phyloP scores from a whole-genome alignment of 1,140 invertebrate species.

The Polyergus mexicanus region DNA sequence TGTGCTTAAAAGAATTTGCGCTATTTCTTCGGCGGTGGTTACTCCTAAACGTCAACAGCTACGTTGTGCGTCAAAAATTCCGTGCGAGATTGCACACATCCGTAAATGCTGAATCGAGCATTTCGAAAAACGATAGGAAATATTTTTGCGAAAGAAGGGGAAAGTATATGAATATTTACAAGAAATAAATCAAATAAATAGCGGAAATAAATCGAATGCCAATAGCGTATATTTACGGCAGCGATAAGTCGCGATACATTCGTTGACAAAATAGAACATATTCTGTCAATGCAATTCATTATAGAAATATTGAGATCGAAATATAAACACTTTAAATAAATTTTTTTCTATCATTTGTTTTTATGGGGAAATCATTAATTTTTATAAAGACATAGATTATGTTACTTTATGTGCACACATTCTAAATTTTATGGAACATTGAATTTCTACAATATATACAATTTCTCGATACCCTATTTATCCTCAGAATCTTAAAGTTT shows the following conservation, averaged over 20 bases:
- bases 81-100: conserved; percentile 41
- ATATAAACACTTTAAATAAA: neutral
- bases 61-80: conserved; percentile 41
- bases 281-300: neutral
- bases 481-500: neutral
- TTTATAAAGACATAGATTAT: neutral
- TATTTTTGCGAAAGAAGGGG: conserved; percentile 28
- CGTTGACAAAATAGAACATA: too few species aligned
- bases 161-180: conserved; percentile 32
- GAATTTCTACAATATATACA: neutral
- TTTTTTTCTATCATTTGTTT: neutral
- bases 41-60: neutral
- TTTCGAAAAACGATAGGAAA: conserved; percentile 19
- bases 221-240: conserved; percentile 4
- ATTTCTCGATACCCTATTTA: neutral
- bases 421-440: neutral
- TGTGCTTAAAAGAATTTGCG: conserved; percentile 5
- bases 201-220: conserved; percentile 18
- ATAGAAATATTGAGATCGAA: conserved; percentile 14
- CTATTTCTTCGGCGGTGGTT: conserved; percentile 34
- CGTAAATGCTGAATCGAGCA: conserved; percentile 6
- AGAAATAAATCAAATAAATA: conserved; percentile 21
- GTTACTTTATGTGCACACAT: neutral
- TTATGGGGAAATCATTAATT: neutral
- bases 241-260: neutral